Percentiles rank a stretch among this genome's conserved stretches.
These are phyloP conservation scores for Montipora sp. DNA, from an alignment of 64 coral and sea anemone genomes.

Conservation along the genomic window DNA sequence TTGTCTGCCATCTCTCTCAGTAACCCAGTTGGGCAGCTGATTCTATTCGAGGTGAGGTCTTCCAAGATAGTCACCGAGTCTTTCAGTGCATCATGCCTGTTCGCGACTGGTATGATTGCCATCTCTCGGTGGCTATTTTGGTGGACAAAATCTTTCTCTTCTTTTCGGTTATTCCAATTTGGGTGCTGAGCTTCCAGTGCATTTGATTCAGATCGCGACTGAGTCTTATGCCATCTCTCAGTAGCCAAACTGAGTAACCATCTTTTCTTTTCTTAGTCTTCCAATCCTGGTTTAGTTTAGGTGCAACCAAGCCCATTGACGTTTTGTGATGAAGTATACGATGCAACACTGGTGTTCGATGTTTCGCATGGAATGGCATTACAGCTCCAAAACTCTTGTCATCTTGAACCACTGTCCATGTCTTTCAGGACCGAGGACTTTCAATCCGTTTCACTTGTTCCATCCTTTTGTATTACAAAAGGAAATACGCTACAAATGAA, in stretches of 20 bases:
- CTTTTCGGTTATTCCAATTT: not conserved
- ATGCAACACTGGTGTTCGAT: not conserved
- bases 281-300: not conserved
- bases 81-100: constrained; percentile 24
- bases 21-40: not conserved
- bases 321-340: not conserved
- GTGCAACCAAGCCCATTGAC: not conserved
- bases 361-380: not conserved
- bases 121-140: constrained; percentile 15
- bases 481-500: too few relatives aligned
- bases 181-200: constrained; percentile 12
- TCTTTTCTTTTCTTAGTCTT: not conserved
- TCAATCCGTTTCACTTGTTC: not conserved
- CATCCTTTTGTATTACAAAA: not conserved
- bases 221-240: constrained; percentile 21
- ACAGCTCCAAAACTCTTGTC: not conserved
- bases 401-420: not conserved
- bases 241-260: not conserved
- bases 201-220: constrained; percentile 8
- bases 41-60: not conserved
- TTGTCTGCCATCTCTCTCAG: constrained; percentile 11
- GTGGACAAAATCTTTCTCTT: constrained; percentile 20
- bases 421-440: not conserved
- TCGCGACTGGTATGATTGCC: constrained; percentile 5
- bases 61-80: not conserved